A percentile compares a stretch with the other conserved stretches of the same genome.
Evolutionary conservation across 2,113 vertebrate genomes (phyloP).

Genomic region (Anseranas semipalmata): DNA sequence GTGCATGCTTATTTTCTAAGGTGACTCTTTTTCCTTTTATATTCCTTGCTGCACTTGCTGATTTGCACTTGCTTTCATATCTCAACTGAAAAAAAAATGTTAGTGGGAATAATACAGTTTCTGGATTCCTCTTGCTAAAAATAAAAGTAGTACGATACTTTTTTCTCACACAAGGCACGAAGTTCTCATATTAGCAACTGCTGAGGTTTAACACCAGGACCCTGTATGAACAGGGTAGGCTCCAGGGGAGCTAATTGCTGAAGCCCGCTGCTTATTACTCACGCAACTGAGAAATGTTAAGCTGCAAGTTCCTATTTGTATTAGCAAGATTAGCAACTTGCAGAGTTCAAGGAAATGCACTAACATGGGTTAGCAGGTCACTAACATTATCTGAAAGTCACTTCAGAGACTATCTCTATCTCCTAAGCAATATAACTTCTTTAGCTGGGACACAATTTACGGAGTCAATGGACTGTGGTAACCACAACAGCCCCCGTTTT

Average conservation of each 20-base stretch:
- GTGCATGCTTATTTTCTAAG: constrained; percentile 60
- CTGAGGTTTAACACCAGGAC: neutral
- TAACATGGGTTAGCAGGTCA: constrained; percentile 23
- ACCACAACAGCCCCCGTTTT: constrained; percentile 34
- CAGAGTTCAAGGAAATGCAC: constrained; percentile 37
- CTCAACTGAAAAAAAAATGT: neutral
- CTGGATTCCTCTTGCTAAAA: neutral
- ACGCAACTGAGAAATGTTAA: constrained; percentile 51
- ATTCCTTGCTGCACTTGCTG: neutral
- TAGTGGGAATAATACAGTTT: neutral
- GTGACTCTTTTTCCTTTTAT: neutral
- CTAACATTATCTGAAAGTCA: constrained; percentile 46
- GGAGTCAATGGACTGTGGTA: neutral
- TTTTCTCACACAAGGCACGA: neutral
- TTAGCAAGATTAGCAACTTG: constrained; percentile 59
- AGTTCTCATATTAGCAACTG: neutral
- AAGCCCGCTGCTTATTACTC: constrained; percentile 52
- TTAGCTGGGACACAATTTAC: constrained; percentile 35
- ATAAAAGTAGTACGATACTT: neutral
- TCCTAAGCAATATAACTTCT: constrained; percentile 27
- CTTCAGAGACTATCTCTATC: constrained; percentile 7
- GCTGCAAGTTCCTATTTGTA: constrained; percentile 51
- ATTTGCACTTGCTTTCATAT: constrained; percentile 10
- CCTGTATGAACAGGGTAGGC: neutral
- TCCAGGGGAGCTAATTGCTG: neutral